Evolutionary conservation across 1,140 invertebrate genomes (phyloP).

Genomic region (Nixonia krombeini): DNA sequence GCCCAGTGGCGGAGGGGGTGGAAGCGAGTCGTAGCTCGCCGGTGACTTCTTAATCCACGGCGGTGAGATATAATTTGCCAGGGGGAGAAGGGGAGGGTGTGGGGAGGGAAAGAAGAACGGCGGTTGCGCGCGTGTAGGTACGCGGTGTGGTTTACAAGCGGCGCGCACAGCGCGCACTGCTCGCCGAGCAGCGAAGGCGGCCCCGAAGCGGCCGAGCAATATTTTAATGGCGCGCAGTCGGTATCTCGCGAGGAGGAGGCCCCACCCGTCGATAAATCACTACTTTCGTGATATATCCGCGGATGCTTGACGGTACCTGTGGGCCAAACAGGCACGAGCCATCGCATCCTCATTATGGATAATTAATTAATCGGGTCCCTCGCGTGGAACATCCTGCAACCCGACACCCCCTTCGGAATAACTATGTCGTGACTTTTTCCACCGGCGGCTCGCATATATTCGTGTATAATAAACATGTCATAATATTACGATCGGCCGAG

Average conservation of each 20-base stretch:
- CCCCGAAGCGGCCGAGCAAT: constrained; percentile 37
- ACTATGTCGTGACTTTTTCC: constrained; percentile 31
- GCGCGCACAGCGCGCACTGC: constrained; percentile 20
- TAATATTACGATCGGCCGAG: constrained; percentile 33
- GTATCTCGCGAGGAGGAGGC: constrained; percentile 32
- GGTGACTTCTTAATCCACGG: constrained; percentile 43
- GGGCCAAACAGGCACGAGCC: constrained; percentile 46
- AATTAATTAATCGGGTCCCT: constrained; percentile 60
- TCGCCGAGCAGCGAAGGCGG: constrained; percentile 18
- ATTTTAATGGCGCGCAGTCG: constrained; percentile 56
- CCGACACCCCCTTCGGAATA: constrained; percentile 36
- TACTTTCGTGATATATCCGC: constrained; percentile 46
- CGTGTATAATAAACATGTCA: constrained; percentile 43
- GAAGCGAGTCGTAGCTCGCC: not conserved
- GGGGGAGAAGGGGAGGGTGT: not conserved
- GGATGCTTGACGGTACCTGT: constrained; percentile 28
- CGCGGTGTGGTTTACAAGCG: constrained; percentile 40
- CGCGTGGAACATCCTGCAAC: constrained; percentile 31
- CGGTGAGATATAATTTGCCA: constrained; percentile 41
- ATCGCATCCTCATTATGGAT: constrained; percentile 62
- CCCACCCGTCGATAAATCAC: constrained; percentile 53
- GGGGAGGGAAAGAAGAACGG: constrained; percentile 1
- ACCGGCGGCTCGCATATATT: constrained; percentile 16
- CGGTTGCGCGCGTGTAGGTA: constrained; percentile 1
- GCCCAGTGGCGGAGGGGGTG: no score